Conservation (phyloP, 2,888 invertebrate species). For the Anodontia alba region DNA sequence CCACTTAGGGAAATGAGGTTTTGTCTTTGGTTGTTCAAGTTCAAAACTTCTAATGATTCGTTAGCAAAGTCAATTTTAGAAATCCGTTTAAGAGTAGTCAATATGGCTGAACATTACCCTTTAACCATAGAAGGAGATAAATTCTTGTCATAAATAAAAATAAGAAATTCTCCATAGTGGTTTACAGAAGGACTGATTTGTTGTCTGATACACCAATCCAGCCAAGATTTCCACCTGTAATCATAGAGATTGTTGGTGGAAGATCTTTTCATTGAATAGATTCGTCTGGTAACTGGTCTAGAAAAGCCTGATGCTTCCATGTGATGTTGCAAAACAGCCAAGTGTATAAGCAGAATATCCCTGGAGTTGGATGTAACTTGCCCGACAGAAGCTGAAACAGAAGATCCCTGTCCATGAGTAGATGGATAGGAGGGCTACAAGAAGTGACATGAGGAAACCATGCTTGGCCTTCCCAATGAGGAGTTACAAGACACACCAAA, state of each 20-base stretch:
- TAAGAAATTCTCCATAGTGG: neutral
- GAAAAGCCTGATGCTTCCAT: neutral
- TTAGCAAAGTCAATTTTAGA: neutral
- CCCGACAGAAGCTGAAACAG: neutral
- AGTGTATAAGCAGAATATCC: neutral
- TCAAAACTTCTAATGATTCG: neutral
- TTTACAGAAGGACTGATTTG: neutral
- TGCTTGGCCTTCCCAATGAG: neutral
- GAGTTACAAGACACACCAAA: neutral
- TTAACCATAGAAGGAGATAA: neutral
- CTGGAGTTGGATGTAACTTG: neutral
- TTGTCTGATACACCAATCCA: neutral
- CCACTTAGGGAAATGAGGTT: too few relatives aligned
- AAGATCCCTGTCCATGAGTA: neutral
- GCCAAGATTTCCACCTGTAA: conserved; percentile 1
- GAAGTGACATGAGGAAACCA: neutral
- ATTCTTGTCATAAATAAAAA: neutral
- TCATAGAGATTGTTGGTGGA: neutral
- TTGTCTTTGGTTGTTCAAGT: neutral
- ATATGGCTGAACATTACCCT: neutral
- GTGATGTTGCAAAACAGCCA: neutral
- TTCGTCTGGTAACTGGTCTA: neutral
- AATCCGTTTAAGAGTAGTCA: neutral
- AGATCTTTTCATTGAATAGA: neutral
- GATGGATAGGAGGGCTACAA: neutral